A percentile compares a stretch with the other conserved stretches of the same genome.
Conservation (phyloP, 2,113 vertebrate genomes). For the Oryzias javanicus region DNA sequence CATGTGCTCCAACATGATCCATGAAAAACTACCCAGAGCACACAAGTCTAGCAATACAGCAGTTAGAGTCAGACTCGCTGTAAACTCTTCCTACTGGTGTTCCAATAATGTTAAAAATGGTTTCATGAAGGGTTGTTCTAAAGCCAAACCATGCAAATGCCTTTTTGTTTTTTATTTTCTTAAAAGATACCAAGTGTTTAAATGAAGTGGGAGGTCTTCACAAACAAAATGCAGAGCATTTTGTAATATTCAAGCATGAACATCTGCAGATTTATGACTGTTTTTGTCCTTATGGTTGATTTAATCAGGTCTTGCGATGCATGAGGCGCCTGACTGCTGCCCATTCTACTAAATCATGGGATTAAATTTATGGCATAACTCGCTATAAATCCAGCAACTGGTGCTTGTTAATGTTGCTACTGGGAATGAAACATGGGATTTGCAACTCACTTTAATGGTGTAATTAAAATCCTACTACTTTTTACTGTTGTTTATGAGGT, state of each 20-base stretch:
- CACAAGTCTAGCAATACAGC: no score
- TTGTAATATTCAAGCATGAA: background rate
- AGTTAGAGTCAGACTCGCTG: no score
- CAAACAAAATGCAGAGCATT: slow-evolving; percentile 12
- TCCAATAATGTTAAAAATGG: no score
- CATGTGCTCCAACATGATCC: no score
- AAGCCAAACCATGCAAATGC: no score
- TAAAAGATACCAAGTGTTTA: no score
- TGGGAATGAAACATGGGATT: slow-evolving; percentile 25
- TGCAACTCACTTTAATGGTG: background rate
- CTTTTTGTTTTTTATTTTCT: no score
- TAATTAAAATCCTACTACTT: slow-evolving; percentile 19
- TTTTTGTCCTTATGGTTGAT: slow-evolving; percentile 26
- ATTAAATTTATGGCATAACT: slow-evolving; percentile 49
- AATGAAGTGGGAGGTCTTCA: no score
- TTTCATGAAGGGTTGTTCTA: no score
- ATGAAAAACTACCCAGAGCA: no score
- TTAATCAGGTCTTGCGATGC: slow-evolving; percentile 29
- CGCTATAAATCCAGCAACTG: slow-evolving; percentile 57
- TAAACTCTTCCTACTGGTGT: no score
- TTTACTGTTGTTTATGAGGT: slow-evolving; percentile 15
- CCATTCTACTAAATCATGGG: slow-evolving; percentile 53
- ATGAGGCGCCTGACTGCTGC: slow-evolving; percentile 42
- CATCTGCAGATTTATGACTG: slow-evolving; percentile 22
- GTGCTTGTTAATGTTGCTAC: slow-evolving; percentile 36